Evolutionary conservation across 2,113 vertebrate genomes (phyloP).

Genomic region (Cynopterus brachyotis): DNA sequence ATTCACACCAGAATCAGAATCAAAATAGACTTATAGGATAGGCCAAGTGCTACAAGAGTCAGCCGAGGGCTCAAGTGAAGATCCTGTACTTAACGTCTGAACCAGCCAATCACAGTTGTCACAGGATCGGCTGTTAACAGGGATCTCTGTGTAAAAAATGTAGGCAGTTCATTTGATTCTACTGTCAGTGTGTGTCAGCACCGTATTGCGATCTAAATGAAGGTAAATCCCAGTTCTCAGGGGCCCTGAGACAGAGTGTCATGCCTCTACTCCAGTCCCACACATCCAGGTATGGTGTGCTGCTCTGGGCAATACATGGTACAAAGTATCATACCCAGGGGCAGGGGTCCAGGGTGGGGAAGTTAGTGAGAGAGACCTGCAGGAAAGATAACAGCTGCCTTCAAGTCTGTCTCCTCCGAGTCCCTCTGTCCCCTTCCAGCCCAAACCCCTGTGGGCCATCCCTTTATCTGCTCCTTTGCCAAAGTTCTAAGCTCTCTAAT

Average conservation of each 20-base stretch:
- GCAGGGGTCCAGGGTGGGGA: neutral
- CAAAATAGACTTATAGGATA: neutral
- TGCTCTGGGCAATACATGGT: accelerated
- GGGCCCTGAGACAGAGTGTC: neutral
- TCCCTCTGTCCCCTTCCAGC: neutral
- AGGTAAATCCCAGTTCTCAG: neutral
- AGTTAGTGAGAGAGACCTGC: neutral
- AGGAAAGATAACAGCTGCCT: neutral
- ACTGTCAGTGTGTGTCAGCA: too few species aligned
- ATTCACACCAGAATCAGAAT: conserved; percentile 60
- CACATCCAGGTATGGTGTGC: neutral
- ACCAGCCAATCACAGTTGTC: neutral
- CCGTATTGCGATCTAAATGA: neutral
- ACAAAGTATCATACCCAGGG: neutral
- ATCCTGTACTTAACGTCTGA: neutral
- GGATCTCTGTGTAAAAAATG: neutral
- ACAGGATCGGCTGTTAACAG: neutral
- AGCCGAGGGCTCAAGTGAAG: neutral
- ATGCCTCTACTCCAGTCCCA: neutral
- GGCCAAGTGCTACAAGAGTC: conserved; percentile 42
- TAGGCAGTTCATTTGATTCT: neutral
- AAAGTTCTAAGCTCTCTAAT: neutral
- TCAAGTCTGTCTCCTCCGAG: too few species aligned
- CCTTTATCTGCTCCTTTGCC: neutral
- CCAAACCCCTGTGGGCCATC: neutral